Evolutionary conservation across 1,140 invertebrate species (phyloP).

Genomic region (Drosophila sturtevanti): DNA sequence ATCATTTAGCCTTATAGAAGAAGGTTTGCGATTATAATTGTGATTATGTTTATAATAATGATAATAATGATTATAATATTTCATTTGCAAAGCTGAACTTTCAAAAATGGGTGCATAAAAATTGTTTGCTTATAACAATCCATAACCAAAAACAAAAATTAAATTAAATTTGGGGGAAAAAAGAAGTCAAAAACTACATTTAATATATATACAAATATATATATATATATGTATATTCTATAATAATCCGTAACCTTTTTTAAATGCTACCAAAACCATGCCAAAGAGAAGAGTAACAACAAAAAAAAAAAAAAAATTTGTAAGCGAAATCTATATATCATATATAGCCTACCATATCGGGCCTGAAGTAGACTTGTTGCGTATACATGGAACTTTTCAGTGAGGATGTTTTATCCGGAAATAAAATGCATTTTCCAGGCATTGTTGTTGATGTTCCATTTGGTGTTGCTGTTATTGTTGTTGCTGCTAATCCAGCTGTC

Average conservation of each 20-base stretch:
- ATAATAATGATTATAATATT: constrained; percentile 53
- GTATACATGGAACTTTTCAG: constrained; percentile 76
- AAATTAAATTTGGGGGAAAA: constrained; percentile 12
- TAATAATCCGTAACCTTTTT: constrained; percentile 36
- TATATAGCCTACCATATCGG: constrained; percentile 77
- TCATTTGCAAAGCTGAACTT: constrained; percentile 60
- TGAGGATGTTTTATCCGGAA: constrained; percentile 79
- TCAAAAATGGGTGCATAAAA: constrained; percentile 40
- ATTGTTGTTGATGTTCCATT: constrained; percentile 19
- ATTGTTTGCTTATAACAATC: constrained; percentile 40
- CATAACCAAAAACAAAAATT: constrained; percentile 32
- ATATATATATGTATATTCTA: constrained; percentile 15
- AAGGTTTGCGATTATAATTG: constrained; percentile 58
- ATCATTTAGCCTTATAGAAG: constrained; percentile 53
- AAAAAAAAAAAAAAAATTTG: background rate
- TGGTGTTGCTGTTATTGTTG: constrained; percentile 22
- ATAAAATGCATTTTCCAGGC: constrained; percentile 74
- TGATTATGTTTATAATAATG: constrained; percentile 24
- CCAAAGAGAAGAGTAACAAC: constrained; percentile 35
- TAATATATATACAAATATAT: constrained; percentile 14
- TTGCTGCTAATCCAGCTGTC: constrained; percentile 34
- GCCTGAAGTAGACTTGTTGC: constrained; percentile 79
- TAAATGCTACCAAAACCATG: constrained; percentile 65
- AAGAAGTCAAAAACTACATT: constrained; percentile 11
- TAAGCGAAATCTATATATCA: constrained; percentile 39